A percentile compares a stretch with the other conserved stretches of the same genome.
phyloP scores from a whole-genome alignment of 2,888 invertebrate species.

The Xestia ashworthii region DNA sequence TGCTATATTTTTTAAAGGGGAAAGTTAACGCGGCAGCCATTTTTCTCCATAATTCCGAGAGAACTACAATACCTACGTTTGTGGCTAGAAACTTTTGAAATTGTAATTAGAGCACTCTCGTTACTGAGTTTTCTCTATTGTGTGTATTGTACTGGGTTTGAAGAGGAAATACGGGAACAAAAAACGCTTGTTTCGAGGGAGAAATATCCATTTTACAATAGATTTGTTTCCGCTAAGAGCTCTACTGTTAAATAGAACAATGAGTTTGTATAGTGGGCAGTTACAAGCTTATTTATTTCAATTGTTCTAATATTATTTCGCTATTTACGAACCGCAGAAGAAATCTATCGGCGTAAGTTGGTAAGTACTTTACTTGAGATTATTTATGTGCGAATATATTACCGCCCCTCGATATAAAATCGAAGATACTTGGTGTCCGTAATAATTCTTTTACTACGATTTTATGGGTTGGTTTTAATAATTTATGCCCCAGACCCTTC shows the following conservation, averaged over 20 bases:
- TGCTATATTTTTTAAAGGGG: slow-evolving; percentile 45
- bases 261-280: slow-evolving; percentile 13
- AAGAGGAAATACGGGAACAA: slow-evolving; percentile 41
- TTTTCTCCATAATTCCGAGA: slow-evolving; percentile 47
- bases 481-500: slow-evolving; percentile 50
- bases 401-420: slow-evolving; percentile 48
- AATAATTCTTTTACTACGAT: slow-evolving; percentile 59
- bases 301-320: slow-evolving; percentile 10
- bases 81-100: slow-evolving; percentile 48
- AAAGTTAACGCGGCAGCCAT: slow-evolving; percentile 45
- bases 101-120: slow-evolving; percentile 57
- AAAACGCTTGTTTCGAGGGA: slow-evolving; percentile 35
- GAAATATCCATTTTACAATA: slow-evolving; percentile 48
- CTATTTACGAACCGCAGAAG: background rate
- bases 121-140: slow-evolving; percentile 50
- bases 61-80: slow-evolving; percentile 49
- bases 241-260: slow-evolving; percentile 41
- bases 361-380: slow-evolving; percentile 16
- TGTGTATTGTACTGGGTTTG: slow-evolving; percentile 40
- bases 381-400: slow-evolving; percentile 44
- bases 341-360: slow-evolving; percentile 20
- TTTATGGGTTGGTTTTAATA: slow-evolving; percentile 56
- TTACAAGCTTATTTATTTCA: slow-evolving; percentile 30
- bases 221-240: slow-evolving; percentile 41
- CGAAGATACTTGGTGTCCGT: slow-evolving; percentile 45